phyloP scores from a whole-genome alignment of 1,140 invertebrate species.

The Archivesica marissinica region DNA sequence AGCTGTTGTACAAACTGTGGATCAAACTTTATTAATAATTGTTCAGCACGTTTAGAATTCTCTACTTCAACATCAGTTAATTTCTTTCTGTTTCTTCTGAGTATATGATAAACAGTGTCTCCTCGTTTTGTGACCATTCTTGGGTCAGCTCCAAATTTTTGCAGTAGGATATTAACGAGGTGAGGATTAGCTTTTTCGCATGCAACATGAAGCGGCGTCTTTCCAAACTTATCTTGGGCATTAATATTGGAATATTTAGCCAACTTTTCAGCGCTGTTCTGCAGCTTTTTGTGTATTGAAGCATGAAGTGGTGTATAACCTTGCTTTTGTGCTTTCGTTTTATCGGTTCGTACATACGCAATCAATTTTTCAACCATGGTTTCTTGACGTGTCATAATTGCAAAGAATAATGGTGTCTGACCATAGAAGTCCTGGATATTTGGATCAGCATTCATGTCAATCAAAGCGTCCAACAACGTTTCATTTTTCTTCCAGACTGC shows the following conservation, averaged over 20 bases:
- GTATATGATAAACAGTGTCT: too few relatives aligned
- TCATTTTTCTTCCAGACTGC: slow-evolving; percentile 29
- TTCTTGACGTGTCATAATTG: neutral
- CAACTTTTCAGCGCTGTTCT: slow-evolving; percentile 1
- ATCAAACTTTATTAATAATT: too few relatives aligned
- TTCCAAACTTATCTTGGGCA: neutral
- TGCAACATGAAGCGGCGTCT: slow-evolving; percentile 1
- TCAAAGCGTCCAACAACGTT: neutral
- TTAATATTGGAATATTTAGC: neutral
- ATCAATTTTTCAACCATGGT: neutral
- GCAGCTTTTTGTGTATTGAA: neutral
- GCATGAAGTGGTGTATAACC: slow-evolving; percentile 26
- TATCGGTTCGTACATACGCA: neutral
- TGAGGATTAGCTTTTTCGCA: neutral
- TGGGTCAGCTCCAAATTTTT: neutral
- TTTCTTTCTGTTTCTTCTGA: too few relatives aligned
- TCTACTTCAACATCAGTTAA: too few relatives aligned
- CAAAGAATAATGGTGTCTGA: neutral
- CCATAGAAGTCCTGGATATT: slow-evolving; percentile 28
- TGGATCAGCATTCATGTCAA: neutral
- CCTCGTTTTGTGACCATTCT: neutral
- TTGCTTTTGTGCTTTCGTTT: neutral
- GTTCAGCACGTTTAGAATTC: too few relatives aligned
- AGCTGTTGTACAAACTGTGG: too few relatives aligned
- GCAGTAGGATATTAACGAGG: neutral